Conservation (phyloP, 2,797 vertebrate species). For the Labroides dimidiatus region DNA sequence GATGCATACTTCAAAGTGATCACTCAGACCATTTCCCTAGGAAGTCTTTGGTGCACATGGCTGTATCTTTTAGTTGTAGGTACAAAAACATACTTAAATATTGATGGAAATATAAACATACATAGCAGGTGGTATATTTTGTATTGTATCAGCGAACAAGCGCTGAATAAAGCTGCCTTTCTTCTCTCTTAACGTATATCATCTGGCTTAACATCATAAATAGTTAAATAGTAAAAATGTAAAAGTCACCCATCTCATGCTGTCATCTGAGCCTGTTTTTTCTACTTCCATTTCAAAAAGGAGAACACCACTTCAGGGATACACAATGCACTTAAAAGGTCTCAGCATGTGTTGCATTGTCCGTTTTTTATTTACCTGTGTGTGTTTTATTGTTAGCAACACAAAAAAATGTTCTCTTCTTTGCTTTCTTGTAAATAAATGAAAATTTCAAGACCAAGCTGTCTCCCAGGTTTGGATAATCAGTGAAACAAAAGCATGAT, state of each 20-base stretch:
- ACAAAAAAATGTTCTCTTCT: conserved; percentile 28
- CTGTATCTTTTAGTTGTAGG: too few species aligned
- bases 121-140: not conserved
- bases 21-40: too few species aligned
- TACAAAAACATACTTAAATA: too few species aligned
- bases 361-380: conserved; percentile 44
- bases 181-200: not conserved
- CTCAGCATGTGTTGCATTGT: conserved; percentile 29
- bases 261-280: conserved; percentile 12
- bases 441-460: conserved; percentile 17
- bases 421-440: conserved; percentile 14
- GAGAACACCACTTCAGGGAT: conserved; percentile 67
- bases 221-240: conserved; percentile 25
- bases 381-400: conserved; percentile 31
- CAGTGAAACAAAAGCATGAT: conserved; percentile 18
- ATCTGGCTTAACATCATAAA: conserved; percentile 25
- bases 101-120: too few species aligned
- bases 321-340: conserved; percentile 65
- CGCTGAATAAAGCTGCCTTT: not conserved
- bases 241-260: conserved; percentile 12
- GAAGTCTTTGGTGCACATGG: too few species aligned
- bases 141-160: not conserved
- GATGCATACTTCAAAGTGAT: too few species aligned
- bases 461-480: conserved; percentile 19
- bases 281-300: conserved; percentile 33